Evolutionary conservation across 2,888 invertebrate species (phyloP).

Genomic region (Patella caerulea): DNA sequence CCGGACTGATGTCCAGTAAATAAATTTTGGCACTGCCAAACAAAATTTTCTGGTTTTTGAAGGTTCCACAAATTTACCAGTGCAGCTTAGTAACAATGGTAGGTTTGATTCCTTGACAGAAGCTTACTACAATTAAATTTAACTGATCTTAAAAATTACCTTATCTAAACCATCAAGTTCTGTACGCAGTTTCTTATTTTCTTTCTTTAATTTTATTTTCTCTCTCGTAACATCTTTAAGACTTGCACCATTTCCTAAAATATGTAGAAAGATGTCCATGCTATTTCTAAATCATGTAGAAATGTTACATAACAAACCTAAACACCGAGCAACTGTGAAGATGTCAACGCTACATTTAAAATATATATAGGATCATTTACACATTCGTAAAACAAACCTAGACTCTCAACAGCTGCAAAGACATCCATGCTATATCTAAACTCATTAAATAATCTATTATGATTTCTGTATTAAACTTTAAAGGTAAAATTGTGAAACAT

Average conservation of each 20-base stretch:
- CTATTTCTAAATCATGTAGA: too few species aligned
- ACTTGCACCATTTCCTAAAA: constrained; percentile 24
- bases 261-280: too few species aligned
- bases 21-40: neutral
- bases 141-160: constrained; percentile 37
- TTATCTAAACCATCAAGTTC: constrained; percentile 59
- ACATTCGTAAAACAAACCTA: constrained; percentile 13
- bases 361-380: neutral
- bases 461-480: neutral
- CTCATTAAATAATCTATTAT: constrained; percentile 9
- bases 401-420: constrained; percentile 17
- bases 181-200: constrained; percentile 50
- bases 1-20: too few species aligned
- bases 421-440: neutral
- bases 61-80: neutral
- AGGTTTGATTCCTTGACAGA: too few species aligned
- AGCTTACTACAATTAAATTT: neutral
- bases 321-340: too few species aligned
- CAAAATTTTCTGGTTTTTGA: neutral
- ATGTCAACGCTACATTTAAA: too few species aligned
- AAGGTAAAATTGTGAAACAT: too few species aligned
- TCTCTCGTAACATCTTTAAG: constrained; percentile 45
- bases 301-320: too few species aligned
- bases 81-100: too few species aligned
- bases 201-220: constrained; percentile 48